Base-by-base conservation (phyloP, 2,797 vertebrate genomes). In the Micrastur ruficollis region DNA sequence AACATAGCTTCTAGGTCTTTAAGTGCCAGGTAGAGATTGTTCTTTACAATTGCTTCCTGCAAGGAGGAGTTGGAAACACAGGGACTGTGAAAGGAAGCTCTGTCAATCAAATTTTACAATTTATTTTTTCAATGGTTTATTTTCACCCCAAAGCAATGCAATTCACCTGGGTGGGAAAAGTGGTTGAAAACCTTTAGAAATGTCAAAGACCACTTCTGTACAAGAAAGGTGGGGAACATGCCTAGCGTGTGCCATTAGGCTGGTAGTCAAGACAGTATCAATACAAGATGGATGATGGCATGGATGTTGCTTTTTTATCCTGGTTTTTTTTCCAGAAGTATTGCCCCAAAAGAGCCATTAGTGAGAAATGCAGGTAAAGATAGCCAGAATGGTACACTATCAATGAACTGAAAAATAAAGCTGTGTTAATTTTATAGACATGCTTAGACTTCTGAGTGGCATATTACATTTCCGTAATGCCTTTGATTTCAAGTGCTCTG, bases 81-180 rank as follows among this genome's bases (percentile, higher is more conserved):
- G 31, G 23, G 38, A 75, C 22, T 90, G 68, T 90, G 82, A 94
- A 96, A 90, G 44, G 55, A 89, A 91, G 63, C 49, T 79, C 78
- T 82, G 93, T 82, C 95, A 93, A 97, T 97, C 94, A 92, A 83
- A 92, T 83, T 89, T 96, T 90, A 93, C 90, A 89, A 93, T 93
- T 90, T 95, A 70, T 93, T 95, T 92, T 88, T 93, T 63, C 94
- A 90, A 55, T 61, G 32, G 52, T 91, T 96, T 97, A 81, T 97
- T 95, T 87, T 86, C 66, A 94, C 79, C 55, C 75, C 79, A 95
- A 92, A 96, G 89, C 40, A 68, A 94, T 70, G 86, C 73, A 91
- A 91, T 95, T 93, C 87, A 68, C 14, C 82, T 63, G 58, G 94
- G 65, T 76, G 44, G 38, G n/a, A 75, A 95, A 93, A 87, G 72